A percentile compares a stretch with the other conserved stretches of the same genome.
phyloP scores from a whole-genome alignment of 2,888 invertebrate genomes.

The Leptopilina syphax region DNA sequence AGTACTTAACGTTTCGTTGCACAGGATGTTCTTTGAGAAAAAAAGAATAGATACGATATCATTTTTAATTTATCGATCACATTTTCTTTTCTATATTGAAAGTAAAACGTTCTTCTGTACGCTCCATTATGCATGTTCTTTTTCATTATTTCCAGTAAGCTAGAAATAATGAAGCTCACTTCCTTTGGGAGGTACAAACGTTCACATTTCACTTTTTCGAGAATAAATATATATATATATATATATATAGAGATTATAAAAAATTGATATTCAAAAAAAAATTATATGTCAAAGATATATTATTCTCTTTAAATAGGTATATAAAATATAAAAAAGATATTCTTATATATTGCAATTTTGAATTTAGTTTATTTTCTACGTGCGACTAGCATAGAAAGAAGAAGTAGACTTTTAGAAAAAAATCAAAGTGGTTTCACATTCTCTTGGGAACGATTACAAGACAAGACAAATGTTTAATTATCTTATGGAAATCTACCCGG shows the following conservation, averaged over 20 bases:
- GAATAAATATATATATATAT: not conserved
- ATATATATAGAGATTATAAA: not conserved
- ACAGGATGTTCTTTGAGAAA: not conserved
- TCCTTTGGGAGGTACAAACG: not conserved
- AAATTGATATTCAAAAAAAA: too few species aligned
- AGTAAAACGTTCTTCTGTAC: not conserved
- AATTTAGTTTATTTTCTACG: not conserved
- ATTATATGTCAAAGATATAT: too few species aligned
- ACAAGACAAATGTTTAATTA: constrained; percentile 36
- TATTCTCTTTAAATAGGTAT: too few species aligned
- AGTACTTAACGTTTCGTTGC: constrained; percentile 28
- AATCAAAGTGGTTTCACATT: constrained; percentile 13
- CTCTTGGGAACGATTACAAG: constrained; percentile 5
- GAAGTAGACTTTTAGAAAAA: not conserved
- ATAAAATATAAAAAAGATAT: too few species aligned
- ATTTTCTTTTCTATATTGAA: not conserved
- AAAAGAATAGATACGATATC: not conserved
- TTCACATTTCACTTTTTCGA: not conserved
- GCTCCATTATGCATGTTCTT: constrained; percentile 6
- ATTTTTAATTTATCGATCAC: constrained; percentile 4
- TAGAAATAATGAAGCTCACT: not conserved
- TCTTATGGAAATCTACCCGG: constrained; percentile 38
- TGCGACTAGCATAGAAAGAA: too few species aligned
- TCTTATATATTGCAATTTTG: not conserved
- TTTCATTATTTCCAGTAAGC: not conserved